Base-by-base conservation (phyloP, 2,888 invertebrate species). In the Polyommatus icarus region DNA sequence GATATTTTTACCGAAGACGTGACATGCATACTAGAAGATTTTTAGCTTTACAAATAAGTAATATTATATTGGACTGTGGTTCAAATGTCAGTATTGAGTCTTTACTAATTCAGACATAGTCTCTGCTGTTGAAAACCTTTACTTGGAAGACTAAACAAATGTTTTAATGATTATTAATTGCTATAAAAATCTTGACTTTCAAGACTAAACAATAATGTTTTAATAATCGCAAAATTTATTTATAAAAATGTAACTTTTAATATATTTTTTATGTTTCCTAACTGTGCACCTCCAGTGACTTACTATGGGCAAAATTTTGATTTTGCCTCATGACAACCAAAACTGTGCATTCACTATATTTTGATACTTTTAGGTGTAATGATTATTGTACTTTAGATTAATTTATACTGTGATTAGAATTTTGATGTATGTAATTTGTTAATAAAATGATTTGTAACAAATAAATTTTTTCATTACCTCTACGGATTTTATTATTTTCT, bases 351-450 rank as follows among this genome's bases (percentile, higher is more conserved):
- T 29, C 18, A 54, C 73, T 72, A 46, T 40, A 24, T 77, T 72
- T 72, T 59, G 59, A 77, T 77, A 72, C 20, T 73, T 77, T 24
- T 32, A 75, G 75, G 24, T 75, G 40, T 46, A 75, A 75, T 54
- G 18, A 54, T 54, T 54, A 54, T 73, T 75, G 75, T 75, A 75
- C 15, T 75, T 78, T 81, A 82, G 86, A 86, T 87, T 88, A 87
- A 87, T 90, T 88, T 81, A 85, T 84, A 79, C 88, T 89, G 90
- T 90, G 89, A 90, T 90, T 90, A 88, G 85, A 86, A 88, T 84
- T 80, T 82, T 83, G 85, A 87, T 87, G 87, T 78, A 79, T 87
- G 87, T 78, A 79, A 87, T 85, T 88, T 91, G 89, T 91, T 91
- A 83, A 87, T 85, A 89, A 86, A 89, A 86, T 86, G 85, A 87